These are phyloP conservation scores for Sminthurides aquaticus DNA, from an alignment of 2,888 invertebrate genomes.

Conservation along the genomic window DNA sequence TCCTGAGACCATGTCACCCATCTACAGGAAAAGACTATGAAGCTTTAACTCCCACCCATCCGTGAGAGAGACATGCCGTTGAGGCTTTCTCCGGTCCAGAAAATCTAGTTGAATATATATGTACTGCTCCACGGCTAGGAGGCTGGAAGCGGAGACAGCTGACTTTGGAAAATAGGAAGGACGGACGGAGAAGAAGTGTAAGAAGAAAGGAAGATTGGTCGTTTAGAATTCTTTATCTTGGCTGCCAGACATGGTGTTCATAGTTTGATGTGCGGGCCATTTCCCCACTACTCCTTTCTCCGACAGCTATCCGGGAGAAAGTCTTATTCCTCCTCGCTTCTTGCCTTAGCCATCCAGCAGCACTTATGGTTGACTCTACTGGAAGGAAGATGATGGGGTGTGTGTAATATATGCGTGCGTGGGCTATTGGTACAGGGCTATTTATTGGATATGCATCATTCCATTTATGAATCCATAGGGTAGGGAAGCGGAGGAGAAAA, in stretches of 20 bases:
- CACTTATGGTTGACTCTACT: background rate
- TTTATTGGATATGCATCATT: conserved; percentile 16
- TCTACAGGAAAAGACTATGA: background rate
- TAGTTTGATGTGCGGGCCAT: background rate
- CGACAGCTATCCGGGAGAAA: too few relatives aligned
- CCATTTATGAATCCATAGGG: conserved; percentile 24
- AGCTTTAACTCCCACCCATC: too few relatives aligned
- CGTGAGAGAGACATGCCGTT: background rate
- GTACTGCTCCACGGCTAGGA: too few relatives aligned
- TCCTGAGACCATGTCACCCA: background rate
- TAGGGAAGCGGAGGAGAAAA: too few relatives aligned
- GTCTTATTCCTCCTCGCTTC: too few relatives aligned
- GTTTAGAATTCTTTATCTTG: background rate
- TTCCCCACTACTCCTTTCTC: too few relatives aligned
- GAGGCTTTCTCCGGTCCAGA: background rate
- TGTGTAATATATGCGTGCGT: background rate
- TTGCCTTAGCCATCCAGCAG: background rate
- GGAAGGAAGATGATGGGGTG: background rate
- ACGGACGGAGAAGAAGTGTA: conserved; percentile 1
- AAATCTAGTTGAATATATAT: too few relatives aligned
- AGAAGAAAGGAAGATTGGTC: background rate
- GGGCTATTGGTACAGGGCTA: background rate
- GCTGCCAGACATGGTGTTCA: background rate
- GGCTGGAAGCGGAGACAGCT: background rate
- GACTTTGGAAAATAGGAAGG: background rate